Conservation (phyloP, 2,888 invertebrate species). For the Serripes groenlandicus region DNA sequence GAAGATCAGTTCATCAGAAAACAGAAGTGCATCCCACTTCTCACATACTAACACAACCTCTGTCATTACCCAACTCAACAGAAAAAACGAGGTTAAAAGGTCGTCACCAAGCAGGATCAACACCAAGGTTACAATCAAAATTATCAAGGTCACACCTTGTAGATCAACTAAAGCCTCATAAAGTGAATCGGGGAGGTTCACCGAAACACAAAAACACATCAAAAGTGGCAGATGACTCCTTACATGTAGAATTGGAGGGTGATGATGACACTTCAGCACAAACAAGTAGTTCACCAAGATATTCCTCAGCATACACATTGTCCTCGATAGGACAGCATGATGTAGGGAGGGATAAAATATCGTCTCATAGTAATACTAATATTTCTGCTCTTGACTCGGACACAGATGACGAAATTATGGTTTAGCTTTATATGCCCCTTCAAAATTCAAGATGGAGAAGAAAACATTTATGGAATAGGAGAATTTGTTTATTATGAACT, state of each 20-base stretch:
- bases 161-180: background rate
- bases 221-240: background rate
- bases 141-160: slow-evolving; percentile 11
- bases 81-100: background rate
- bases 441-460: background rate
- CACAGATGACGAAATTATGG: slow-evolving; percentile 54
- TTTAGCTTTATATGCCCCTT: background rate
- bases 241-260: background rate
- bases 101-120: background rate
- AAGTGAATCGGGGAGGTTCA: background rate
- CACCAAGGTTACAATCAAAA: slow-evolving; percentile 27
- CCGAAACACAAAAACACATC: background rate
- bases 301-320: background rate
- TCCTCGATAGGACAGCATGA: background rate
- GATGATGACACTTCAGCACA: background rate
- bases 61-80: background rate
- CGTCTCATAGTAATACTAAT: slow-evolving; percentile 25
- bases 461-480: too few species aligned
- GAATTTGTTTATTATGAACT: background rate
- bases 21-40: slow-evolving; percentile 11
- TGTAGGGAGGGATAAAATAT: background rate
- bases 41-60: slow-evolving; percentile 16
- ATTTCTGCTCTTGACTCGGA: slow-evolving; percentile 20
- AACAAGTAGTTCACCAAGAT: background rate
- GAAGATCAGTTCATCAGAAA: background rate